Evolutionary conservation across 2,888 invertebrate species (phyloP).

Genomic region (Conistra vaccinii): DNA sequence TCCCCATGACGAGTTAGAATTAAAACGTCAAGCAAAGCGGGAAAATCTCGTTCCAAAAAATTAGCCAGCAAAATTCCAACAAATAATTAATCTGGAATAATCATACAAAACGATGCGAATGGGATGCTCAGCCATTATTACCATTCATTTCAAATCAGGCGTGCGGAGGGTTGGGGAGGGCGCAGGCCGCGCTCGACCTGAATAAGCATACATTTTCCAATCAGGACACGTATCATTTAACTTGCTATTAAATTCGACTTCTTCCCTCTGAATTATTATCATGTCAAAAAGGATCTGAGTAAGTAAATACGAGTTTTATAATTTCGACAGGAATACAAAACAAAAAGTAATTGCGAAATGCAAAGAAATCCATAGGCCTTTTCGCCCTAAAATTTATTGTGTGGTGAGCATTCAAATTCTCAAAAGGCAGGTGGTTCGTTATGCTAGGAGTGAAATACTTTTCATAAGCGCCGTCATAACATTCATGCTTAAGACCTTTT

Average conservation of each 20-base stretch:
- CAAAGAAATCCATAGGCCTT: slow-evolving; percentile 76
- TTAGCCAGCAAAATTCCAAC: slow-evolving; percentile 89
- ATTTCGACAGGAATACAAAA: slow-evolving; percentile 67
- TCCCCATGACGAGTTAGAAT: slow-evolving; percentile 85
- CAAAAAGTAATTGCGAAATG: slow-evolving; percentile 58
- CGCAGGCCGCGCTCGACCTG: slow-evolving; percentile 84
- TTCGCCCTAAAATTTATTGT: slow-evolving; percentile 81
- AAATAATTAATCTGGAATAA: slow-evolving; percentile 91
- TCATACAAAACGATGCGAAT: slow-evolving; percentile 90
- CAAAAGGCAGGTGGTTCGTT: slow-evolving; percentile 80
- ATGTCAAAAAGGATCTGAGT: slow-evolving; percentile 83
- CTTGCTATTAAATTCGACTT: slow-evolving; percentile 90
- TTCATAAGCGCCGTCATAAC: slow-evolving; percentile 90
- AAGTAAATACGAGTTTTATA: slow-evolving; percentile 75
- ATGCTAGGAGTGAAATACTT: slow-evolving; percentile 84
- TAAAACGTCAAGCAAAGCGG: slow-evolving; percentile 90
- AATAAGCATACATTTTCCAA: slow-evolving; percentile 91
- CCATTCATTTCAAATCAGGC: slow-evolving; percentile 91
- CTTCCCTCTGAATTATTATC: slow-evolving; percentile 89
- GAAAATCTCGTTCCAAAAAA: slow-evolving; percentile 90
- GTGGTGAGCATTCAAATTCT: slow-evolving; percentile 83
- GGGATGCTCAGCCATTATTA: slow-evolving; percentile 89
- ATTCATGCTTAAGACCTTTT: slow-evolving; percentile 90
- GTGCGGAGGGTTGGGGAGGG: slow-evolving; percentile 84
- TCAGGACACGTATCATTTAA: slow-evolving; percentile 91